Percentiles rank a stretch among this genome's conserved stretches.
These are phyloP conservation scores for Enchytraeus crypticus DNA, from an alignment of 2,888 invertebrate species.

Conservation along the genomic window DNA sequence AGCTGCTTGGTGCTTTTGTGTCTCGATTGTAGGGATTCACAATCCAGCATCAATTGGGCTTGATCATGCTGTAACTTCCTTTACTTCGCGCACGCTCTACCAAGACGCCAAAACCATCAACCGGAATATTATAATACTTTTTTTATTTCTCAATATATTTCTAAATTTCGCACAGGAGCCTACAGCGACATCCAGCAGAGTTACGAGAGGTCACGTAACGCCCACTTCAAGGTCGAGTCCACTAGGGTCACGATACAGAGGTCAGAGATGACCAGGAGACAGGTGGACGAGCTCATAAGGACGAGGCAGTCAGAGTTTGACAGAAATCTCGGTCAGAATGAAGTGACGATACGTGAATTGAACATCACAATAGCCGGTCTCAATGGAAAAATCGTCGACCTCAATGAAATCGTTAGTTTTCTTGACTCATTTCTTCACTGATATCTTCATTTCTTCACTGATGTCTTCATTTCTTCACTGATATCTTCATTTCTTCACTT, in stretches of 20 bases:
- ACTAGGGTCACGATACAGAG: constrained; percentile 48
- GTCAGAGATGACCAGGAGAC: constrained; percentile 44
- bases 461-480: no score
- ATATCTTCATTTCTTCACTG: no score
- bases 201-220: constrained; percentile 55
- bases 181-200: constrained; percentile 78
- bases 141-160: no score
- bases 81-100: no score
- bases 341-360: constrained; percentile 1
- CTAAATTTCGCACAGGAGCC: constrained; percentile 63
- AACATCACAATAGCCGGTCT: not conserved
- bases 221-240: constrained; percentile 49
- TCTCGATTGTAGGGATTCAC: no score
- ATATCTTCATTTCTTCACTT: no score
- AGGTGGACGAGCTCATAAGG: constrained; percentile 33
- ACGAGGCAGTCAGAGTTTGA: constrained; percentile 54
- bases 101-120: no score
- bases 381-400: constrained; percentile 60
- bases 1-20: no score
- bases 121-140: no score
- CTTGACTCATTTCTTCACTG: no score
- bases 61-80: no score
- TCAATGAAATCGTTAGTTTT: constrained; percentile 69
- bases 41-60: no score
- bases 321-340: constrained; percentile 54